phyloP scores from a whole-genome alignment of 2,113 vertebrate species.

The Pica pica region DNA sequence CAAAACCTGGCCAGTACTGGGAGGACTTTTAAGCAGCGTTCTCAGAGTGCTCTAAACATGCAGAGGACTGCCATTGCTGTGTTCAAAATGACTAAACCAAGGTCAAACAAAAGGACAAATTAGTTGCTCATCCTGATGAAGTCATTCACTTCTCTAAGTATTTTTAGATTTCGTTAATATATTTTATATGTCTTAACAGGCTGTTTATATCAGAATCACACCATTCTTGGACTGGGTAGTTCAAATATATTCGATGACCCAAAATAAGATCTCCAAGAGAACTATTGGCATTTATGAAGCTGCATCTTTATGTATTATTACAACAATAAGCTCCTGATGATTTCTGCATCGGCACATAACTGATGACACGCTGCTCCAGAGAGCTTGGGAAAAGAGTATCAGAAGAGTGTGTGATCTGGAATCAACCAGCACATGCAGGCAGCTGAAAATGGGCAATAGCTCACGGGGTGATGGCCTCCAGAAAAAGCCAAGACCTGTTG shows the following conservation, averaged over 20 bases:
- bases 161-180: not conserved
- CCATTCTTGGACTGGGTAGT: not conserved
- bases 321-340: not conserved
- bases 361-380: not conserved
- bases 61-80: not conserved
- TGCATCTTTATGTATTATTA: not conserved
- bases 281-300: not conserved
- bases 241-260: not conserved
- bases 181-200: not conserved
- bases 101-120: not conserved
- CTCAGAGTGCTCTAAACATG: not conserved
- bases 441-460: not conserved
- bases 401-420: not conserved
- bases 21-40: not conserved
- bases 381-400: not conserved
- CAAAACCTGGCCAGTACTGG: not conserved
- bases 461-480: not conserved
- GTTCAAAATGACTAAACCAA: not conserved
- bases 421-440: not conserved
- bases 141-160: not conserved
- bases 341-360: not conserved
- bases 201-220: not conserved
- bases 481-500: not conserved
- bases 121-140: not conserved
- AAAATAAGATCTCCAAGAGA: not conserved